These are phyloP conservation scores for Cyphotilapia sp. DNA, from an alignment of 2,113 vertebrate genomes.

Conservation along the genomic window DNA sequence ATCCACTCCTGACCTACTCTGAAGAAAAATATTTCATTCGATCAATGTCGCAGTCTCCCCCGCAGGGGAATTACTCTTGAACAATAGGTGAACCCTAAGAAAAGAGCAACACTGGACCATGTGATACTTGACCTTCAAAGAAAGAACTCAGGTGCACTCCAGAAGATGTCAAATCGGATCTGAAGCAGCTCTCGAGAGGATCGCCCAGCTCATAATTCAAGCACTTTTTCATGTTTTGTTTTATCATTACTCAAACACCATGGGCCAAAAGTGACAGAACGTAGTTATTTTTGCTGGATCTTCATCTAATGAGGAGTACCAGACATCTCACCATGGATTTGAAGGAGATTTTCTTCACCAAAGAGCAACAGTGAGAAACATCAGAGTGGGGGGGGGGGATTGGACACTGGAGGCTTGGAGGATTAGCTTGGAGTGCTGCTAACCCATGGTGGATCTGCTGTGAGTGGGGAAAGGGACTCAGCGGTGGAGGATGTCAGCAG, in stretches of 20 bases:
- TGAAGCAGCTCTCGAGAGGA: slow-evolving; percentile 44
- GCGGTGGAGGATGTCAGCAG: slow-evolving; percentile 79
- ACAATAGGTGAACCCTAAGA: slow-evolving; percentile 31
- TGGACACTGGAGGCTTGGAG: slow-evolving; percentile 30
- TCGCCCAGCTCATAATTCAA: slow-evolving; percentile 1
- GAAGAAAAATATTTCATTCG: slow-evolving; percentile 78
- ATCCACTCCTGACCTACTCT: slow-evolving; percentile 80
- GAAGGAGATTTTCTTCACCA: slow-evolving; percentile 30
- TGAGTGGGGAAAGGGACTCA: slow-evolving; percentile 76
- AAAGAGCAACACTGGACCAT: slow-evolving; percentile 58
- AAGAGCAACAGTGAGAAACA: slow-evolving; percentile 32
- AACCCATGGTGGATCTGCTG: slow-evolving; percentile 67
- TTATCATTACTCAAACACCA: slow-evolving; percentile 9
- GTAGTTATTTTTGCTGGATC: slow-evolving; percentile 14
- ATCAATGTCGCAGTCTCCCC: slow-evolving; percentile 32
- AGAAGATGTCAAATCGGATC: slow-evolving; percentile 49
- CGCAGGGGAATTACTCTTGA: slow-evolving; percentile 31
- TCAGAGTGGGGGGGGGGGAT: background rate
- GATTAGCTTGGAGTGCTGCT: slow-evolving; percentile 46
- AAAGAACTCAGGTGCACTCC: slow-evolving; percentile 47
- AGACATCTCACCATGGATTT: slow-evolving; percentile 45
- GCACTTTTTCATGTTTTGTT: slow-evolving; percentile 2
- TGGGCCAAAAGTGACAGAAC: slow-evolving; percentile 31
- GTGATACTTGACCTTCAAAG: slow-evolving; percentile 64
- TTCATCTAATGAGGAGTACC: slow-evolving; percentile 41